Conservation (phyloP, 2,797 vertebrate species). For the Etheostoma perlongum region DNA sequence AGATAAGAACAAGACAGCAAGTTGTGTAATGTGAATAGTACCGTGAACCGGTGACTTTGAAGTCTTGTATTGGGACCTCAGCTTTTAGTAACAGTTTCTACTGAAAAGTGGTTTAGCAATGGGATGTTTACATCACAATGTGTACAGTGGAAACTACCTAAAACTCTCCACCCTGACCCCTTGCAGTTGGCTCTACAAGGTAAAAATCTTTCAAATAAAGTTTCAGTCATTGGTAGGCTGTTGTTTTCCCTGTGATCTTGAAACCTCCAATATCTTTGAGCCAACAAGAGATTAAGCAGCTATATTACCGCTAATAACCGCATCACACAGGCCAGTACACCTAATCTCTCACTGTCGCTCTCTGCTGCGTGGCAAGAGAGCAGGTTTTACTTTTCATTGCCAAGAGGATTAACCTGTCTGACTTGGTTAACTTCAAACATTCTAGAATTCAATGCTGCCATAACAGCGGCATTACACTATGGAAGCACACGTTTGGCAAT, state of each 20-base stretch:
- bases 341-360: conserved; percentile 50
- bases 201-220: background rate
- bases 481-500: background rate
- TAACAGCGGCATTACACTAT: conserved; percentile 19
- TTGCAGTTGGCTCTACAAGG: background rate
- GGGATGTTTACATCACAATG: conserved; percentile 41
- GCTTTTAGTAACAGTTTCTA: background rate
- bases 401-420: conserved; percentile 68
- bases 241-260: conserved; percentile 19
- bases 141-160: conserved; percentile 26
- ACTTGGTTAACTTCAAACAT: conserved; percentile 43
- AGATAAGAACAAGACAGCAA: too few species aligned
- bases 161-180: background rate
- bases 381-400: conserved; percentile 25
- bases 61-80: too few species aligned
- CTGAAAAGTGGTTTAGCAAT: conserved; percentile 1
- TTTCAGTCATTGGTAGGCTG: background rate
- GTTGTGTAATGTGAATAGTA: too few species aligned
- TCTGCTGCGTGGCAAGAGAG: conserved; percentile 7
- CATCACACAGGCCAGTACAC: conserved; percentile 37
- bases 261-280: conserved; percentile 12
- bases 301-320: conserved; percentile 47
- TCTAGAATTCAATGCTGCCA: background rate
- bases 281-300: conserved; percentile 46
- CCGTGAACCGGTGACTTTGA: too few species aligned